Conservation (phyloP, 2,888 invertebrate genomes). For the Mythimna impura region DNA sequence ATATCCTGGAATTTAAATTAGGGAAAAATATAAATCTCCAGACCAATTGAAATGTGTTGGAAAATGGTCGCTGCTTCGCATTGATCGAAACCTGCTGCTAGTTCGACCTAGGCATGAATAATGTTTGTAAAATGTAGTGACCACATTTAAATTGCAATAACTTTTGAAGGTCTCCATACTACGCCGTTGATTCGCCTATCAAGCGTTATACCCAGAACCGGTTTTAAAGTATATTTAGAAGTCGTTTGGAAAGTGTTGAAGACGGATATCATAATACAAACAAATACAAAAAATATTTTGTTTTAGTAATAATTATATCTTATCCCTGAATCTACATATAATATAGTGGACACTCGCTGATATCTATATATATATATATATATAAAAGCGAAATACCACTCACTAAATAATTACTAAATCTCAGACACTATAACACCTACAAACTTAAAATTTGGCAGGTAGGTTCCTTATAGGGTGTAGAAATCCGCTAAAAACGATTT, state of each 20-base stretch:
- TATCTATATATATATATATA: no score
- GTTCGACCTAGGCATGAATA: conserved; percentile 30
- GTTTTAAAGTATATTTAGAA: conserved; percentile 22
- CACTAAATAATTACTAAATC: no score
- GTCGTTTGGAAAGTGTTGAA: conserved; percentile 28
- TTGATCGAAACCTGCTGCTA: neutral
- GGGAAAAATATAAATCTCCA: neutral
- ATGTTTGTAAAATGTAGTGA: conserved; percentile 39
- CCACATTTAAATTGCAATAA: conserved; percentile 47
- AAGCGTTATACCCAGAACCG: conserved; percentile 22
- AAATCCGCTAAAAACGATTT: no score
- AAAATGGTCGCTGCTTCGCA: neutral
- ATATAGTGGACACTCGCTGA: neutral
- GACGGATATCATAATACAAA: conserved; percentile 3
- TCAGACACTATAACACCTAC: no score
- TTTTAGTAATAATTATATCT: neutral
- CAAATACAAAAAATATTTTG: neutral
- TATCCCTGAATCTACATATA: neutral
- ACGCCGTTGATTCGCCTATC: conserved; percentile 22
- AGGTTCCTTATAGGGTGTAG: no score
- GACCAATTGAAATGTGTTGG: neutral
- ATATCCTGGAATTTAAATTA: neutral
- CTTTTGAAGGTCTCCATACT: conserved; percentile 49
- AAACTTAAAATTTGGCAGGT: no score
- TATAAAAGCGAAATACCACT: no score